These are phyloP conservation scores for Aldabrachelys gigantea DNA, from an alignment of 2,113 vertebrate genomes.

Conservation along the genomic window DNA sequence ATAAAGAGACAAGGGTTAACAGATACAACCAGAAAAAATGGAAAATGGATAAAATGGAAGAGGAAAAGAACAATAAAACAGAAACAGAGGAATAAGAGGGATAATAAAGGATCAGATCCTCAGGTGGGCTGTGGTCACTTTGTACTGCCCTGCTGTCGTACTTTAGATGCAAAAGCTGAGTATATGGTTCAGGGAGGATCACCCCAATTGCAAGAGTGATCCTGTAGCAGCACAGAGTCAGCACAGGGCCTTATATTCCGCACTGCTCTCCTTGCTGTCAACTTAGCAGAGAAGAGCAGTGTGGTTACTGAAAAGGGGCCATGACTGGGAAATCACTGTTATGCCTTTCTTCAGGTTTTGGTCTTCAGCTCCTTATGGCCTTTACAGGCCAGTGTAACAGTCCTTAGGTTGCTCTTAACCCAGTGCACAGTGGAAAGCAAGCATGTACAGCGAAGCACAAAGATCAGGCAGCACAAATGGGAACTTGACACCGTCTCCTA, in stretches of 20 bases:
- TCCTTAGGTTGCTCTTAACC: not conserved
- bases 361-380: not conserved
- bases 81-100: not conserved
- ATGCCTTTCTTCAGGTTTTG: not conserved
- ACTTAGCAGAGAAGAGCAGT: not conserved
- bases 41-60: not conserved
- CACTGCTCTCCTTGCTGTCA: not conserved
- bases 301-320: not conserved
- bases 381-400: not conserved
- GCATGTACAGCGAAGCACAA: not conserved
- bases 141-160: not conserved
- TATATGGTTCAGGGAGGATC: not conserved
- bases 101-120: not conserved
- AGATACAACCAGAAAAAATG: not conserved
- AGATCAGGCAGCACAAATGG: not conserved
- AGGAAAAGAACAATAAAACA: not conserved
- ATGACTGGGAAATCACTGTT: not conserved
- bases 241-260: fast-evolving
- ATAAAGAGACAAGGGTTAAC: not conserved
- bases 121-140: not conserved
- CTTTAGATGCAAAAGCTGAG: not conserved
- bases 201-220: not conserved
- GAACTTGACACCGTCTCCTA: not conserved
- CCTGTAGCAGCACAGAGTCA: not conserved
- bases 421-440: not conserved